Evolutionary conservation across 2,888 invertebrate species (phyloP), one percentile per base, ranked within the genome.

Genomic region (Epinotia brunnichana): DNA sequence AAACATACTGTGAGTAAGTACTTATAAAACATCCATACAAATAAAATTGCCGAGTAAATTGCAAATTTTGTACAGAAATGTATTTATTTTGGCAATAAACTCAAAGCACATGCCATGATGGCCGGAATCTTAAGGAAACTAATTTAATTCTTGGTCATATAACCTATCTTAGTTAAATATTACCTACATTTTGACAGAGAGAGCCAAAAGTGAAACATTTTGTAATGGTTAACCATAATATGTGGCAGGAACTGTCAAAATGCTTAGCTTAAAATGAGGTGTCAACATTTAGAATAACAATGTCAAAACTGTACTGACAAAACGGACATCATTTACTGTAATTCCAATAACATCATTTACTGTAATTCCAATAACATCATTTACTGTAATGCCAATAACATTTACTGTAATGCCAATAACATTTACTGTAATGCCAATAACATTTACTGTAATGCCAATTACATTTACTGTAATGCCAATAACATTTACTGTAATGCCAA

Each of bases 111-210:
- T 19, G 17, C 54, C 35, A 19, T 21, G 15, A 9, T 61, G 44
- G 61, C 15, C 13, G 11, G 41, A 53, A 21, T 44, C 61, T 71
- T 60, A 66, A 48, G 15, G 54, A 56, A 70, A 54, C 53, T 60
- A 60, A 53, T 29, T 54, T 61, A 61, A 66, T 48, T 61, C 35
- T 71, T 71, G 71, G 66, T 71, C 71, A 67, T 67, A 67, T 71
- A 71, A 3, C 15, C 61, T 71, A 71, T 13, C 29, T 60, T 61
- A 67, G 54, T 39, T 60, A 21, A 53, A 39, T 48, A n/a, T 51
- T 24, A 21, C 41, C 17, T 13, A 21, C 41, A 24, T 13, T 39
- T 13, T 13, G 15, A 48, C 48, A 48, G 48, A 15, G 44, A 44
- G n/a, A 48, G 48, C 15, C n/a, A n/a, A 41, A 10, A 41, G 21